Percentiles rank a stretch among this genome's conserved stretches.
Conservation (phyloP, 2,888 invertebrate genomes). For the Cyaniris semiargus region DNA sequence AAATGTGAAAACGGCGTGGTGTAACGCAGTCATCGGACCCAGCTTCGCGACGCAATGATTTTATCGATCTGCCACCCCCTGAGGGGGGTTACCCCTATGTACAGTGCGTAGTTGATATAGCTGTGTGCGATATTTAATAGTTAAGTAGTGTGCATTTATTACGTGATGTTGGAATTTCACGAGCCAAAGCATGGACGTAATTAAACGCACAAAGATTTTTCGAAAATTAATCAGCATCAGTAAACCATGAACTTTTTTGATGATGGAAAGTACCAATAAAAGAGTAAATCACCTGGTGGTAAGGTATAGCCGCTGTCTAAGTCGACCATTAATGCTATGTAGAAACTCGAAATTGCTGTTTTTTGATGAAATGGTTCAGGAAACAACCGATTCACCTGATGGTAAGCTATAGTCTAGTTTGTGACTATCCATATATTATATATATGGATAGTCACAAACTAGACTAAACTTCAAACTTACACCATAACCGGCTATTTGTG, state of each 20-base stretch:
- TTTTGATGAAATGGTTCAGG: too few species aligned
- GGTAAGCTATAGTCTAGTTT: too few species aligned
- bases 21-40: constrained; percentile 52
- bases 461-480: too few species aligned
- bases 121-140: constrained; percentile 40
- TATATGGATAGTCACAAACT: too few species aligned
- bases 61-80: constrained; percentile 64
- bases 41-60: constrained; percentile 62
- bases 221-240: background rate
- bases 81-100: constrained; percentile 42
- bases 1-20: constrained; percentile 33
- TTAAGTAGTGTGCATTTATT: constrained; percentile 33
- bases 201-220: constrained; percentile 7
- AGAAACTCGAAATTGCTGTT: too few species aligned
- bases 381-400: too few species aligned
- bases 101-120: constrained; percentile 41
- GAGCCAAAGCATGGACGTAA: background rate
- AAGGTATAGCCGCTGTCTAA: background rate
- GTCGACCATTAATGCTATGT: too few species aligned
- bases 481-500: too few species aligned
- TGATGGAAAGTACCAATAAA: background rate
- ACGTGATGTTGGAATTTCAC: background rate
- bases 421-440: too few species aligned
- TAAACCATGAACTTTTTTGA: background rate
- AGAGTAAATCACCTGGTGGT: background rate